Evolutionary conservation across 2,113 vertebrate genomes (phyloP), one percentile per base, ranked within the genome.

Genomic region (Anoplopoma fimbria): DNA sequence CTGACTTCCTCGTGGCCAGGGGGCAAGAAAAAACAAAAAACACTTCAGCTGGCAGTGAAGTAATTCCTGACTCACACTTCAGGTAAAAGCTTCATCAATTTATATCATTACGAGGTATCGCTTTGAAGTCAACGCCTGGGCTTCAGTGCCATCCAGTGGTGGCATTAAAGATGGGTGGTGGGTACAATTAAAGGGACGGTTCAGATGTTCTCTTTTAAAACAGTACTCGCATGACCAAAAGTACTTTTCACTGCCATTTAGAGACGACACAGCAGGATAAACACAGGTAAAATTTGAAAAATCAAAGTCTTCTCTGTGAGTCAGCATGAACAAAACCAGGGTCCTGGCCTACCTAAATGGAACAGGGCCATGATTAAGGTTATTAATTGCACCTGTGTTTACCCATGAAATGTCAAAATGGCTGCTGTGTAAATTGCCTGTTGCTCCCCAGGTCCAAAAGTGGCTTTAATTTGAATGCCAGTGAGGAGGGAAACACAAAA

Each of bases 141-240:
- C 87, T 89, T 94, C 88, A 93, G 91, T 89, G 95, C 95, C 94
- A 88, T 89, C 95, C 85, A 88, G 92, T 95, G 95, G 95, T 86
- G n/a, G n/a, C n/a, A n/a, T n/a, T n/a, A n/a, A n/a, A n/a, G n/a
- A n/a, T n/a, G n/a, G n/a, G 92, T 95, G 95, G 95, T 86, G 62
- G 85, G 71, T 79, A n/a, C 47, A 83, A 69, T 79, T 71, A 27
- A 25, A 38, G 57, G 58, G 17, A 47, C 36, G 31, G 4, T 55
- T 65, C 15, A 33, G 17, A 4, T 4, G 51, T 4, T 17, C 9
- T 23, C 21, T 53, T 25, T 69, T 42, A 17, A 38, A 38, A 38
- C 31, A 53, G 27, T 21, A 29, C n/a, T 29, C 19, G 19, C n/a
- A 34, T 0, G 2, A 9, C 23, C 13, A 36, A 53, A 53, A 38